phyloP scores from a whole-genome alignment of 2,888 invertebrate species.

The Spilarctia lutea region DNA sequence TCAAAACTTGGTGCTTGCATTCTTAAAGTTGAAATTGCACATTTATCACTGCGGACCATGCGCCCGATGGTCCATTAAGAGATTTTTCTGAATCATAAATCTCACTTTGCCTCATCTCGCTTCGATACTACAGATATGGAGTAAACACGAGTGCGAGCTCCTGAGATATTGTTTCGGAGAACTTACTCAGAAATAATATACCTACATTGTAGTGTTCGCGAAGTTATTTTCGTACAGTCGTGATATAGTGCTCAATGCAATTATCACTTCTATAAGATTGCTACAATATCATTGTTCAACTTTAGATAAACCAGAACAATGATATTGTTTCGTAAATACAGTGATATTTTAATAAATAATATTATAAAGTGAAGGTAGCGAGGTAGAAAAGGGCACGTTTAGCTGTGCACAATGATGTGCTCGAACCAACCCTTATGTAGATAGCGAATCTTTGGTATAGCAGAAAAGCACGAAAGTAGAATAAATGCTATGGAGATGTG shows the following conservation, averaged over 20 bases:
- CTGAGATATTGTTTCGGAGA: conserved; percentile 54
- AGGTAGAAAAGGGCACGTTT: no score
- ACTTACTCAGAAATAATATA: conserved; percentile 48
- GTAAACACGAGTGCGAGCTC: conserved; percentile 69
- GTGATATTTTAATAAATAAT: not conserved
- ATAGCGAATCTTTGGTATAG: no score
- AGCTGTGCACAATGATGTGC: no score
- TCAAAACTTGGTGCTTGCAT: conserved; percentile 84
- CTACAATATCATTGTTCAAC: not conserved
- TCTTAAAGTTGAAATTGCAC: conserved; percentile 85
- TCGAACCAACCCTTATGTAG: no score
- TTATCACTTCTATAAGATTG: not conserved
- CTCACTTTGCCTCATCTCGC: conserved; percentile 83
- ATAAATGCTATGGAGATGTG: no score
- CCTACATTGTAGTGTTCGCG: conserved; percentile 42
- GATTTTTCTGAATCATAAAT: conserved; percentile 86
- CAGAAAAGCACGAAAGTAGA: no score
- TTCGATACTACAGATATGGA: conserved; percentile 80
- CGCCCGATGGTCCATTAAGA: conserved; percentile 84
- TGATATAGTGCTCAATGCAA: conserved; percentile 9
- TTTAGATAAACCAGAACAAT: not conserved
- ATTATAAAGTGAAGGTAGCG: not conserved
- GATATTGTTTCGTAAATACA: not conserved
- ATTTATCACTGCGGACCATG: conserved; percentile 83
- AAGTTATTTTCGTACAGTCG: conserved; percentile 19